phyloP scores from a whole-genome alignment of 2,113 vertebrate species.

The Amphilophus citrinellus region DNA sequence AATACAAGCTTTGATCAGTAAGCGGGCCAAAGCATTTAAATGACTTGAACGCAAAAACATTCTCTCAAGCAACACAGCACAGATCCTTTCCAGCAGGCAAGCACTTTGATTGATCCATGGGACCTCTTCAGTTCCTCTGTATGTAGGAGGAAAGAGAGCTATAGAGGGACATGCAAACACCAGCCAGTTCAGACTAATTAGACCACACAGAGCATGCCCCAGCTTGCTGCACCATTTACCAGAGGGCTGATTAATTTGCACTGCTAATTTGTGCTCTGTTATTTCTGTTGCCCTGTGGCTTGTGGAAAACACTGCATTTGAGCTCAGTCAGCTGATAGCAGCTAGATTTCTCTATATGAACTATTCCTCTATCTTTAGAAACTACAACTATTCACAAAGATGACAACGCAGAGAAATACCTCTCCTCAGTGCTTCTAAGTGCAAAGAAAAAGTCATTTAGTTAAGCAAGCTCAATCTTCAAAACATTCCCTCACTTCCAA shows the following conservation, averaged over 20 bases:
- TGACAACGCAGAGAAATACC: not conserved
- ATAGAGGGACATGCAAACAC: conserved; percentile 2
- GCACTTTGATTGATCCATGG: conserved; percentile 34
- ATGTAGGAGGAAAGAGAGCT: not conserved
- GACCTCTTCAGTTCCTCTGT: conserved; percentile 23
- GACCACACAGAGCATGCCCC: conserved; percentile 28
- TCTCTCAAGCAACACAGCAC: not conserved
- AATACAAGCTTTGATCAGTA: not conserved
- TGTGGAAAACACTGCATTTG: conserved; percentile 17
- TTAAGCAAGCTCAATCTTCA: not conserved
- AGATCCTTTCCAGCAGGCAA: conserved; percentile 11
- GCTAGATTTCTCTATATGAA: conserved; percentile 13
- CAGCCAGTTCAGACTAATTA: conserved; percentile 39
- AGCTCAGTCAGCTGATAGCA: conserved; percentile 4
- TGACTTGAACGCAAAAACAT: not conserved
- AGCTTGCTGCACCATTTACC: conserved; percentile 33
- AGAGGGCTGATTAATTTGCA: conserved; percentile 48
- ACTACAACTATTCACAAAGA: not conserved
- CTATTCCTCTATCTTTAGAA: conserved; percentile 8
- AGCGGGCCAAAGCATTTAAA: not conserved
- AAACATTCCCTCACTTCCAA: conserved; percentile 3
- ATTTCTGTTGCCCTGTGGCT: conserved; percentile 19
- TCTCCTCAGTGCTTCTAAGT: conserved; percentile 8
- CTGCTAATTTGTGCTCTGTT: conserved; percentile 26
- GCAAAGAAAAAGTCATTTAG: not conserved